phyloP scores from a whole-genome alignment of 2,113 vertebrate species.

The Nesogale talazaci region DNA sequence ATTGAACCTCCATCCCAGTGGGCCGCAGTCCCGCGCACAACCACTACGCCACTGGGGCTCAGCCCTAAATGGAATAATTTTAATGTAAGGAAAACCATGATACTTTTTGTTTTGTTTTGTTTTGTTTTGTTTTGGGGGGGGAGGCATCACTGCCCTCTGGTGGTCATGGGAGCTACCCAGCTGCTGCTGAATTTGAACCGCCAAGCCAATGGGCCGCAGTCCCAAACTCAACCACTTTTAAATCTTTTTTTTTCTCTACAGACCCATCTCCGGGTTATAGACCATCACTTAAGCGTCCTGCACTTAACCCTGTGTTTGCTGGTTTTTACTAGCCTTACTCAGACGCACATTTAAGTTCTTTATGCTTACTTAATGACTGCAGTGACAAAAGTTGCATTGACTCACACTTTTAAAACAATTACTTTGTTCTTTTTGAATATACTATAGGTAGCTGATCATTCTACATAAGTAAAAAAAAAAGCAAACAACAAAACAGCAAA shows the following conservation, averaged over 20 bases:
- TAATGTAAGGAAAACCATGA: conserved; percentile 23
- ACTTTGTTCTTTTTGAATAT: conserved; percentile 41
- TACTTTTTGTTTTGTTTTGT: not conserved
- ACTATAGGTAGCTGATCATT: conserved; percentile 10
- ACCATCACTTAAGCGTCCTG: not conserved
- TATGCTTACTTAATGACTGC: conserved; percentile 51
- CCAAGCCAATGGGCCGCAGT: too few relatives aligned
- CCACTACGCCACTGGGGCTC: too few relatives aligned
- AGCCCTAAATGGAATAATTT: not conserved
- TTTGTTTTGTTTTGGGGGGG: too few relatives aligned
- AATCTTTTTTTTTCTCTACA: too few relatives aligned
- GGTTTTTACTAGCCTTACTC: conserved; percentile 68
- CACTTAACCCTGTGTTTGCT: conserved; percentile 52
- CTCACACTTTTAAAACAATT: conserved; percentile 2
- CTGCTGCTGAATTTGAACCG: too few relatives aligned
- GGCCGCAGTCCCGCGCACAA: too few relatives aligned
- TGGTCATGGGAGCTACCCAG: too few relatives aligned
- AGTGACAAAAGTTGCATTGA: conserved; percentile 26
- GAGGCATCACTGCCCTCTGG: too few relatives aligned
- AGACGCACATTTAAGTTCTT: conserved; percentile 51
- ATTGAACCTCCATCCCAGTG: too few relatives aligned
- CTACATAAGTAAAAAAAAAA: not conserved
- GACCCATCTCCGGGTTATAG: conserved; percentile 54
- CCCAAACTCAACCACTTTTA: too few relatives aligned
- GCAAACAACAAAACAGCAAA: too few relatives aligned